phyloP scores from a whole-genome alignment of 2,888 invertebrate genomes.

The Emesis castigata region DNA sequence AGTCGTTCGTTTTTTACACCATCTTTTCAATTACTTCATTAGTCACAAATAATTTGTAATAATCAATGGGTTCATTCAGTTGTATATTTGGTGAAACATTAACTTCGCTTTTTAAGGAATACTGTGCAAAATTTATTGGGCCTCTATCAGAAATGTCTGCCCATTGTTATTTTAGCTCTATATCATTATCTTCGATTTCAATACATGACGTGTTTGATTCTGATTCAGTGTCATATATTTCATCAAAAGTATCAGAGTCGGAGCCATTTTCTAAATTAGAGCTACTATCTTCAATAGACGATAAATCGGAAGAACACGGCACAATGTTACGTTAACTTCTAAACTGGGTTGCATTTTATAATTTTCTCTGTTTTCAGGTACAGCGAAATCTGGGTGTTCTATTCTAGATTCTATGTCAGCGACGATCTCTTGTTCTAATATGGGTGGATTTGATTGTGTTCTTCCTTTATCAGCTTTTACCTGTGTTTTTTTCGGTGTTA shows the following conservation, averaged over 20 bases:
- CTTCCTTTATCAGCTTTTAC: background rate
- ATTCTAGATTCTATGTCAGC: background rate
- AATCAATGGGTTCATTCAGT: background rate
- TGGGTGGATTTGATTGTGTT: background rate
- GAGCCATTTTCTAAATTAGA: background rate
- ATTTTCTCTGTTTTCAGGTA: background rate
- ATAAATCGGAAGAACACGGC: background rate
- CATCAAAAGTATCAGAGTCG: background rate
- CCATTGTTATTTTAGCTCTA: background rate
- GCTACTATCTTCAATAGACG: background rate
- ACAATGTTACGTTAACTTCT: background rate
- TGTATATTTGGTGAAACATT: background rate
- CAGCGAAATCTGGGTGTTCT: background rate
- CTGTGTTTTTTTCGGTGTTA: background rate
- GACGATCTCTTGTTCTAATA: background rate
- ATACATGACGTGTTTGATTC: background rate
- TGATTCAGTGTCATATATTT: background rate
- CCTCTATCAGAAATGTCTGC: background rate
- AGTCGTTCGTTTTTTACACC: background rate
- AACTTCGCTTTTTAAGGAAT: background rate
- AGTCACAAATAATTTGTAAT: background rate
- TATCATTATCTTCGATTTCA: background rate
- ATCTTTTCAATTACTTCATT: background rate
- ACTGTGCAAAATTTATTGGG: background rate
- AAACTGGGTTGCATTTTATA: background rate